Conservation (phyloP, 2,797 vertebrate species). For the Alfaro cultratus region DNA sequence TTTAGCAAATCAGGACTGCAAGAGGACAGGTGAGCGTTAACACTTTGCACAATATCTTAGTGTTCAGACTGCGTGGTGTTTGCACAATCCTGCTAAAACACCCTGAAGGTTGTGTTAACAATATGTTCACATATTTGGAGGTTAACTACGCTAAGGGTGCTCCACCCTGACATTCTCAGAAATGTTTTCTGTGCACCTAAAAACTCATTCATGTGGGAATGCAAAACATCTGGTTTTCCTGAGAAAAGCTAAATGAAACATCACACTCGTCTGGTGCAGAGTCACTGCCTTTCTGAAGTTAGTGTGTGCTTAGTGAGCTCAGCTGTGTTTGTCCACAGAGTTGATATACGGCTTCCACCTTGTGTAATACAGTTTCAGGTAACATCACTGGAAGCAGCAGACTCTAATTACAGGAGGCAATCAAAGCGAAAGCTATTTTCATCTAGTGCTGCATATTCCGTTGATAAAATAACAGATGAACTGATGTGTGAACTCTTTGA, state of each 20-base stretch:
- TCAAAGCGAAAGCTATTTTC: not conserved
- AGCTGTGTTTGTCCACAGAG: not conserved
- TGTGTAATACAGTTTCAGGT: constrained; percentile 1
- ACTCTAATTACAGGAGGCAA: not conserved
- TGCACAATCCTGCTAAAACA: not conserved
- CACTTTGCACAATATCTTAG: not conserved
- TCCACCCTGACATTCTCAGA: not conserved
- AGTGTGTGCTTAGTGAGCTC: not conserved
- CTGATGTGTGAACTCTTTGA: not conserved
- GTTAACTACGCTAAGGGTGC: not conserved
- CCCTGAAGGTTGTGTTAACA: not conserved
- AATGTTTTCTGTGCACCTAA: not conserved
- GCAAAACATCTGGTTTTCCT: not conserved
- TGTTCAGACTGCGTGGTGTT: not conserved
- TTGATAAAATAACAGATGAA: not conserved
- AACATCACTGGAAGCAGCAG: not conserved
- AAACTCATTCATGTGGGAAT: not conserved
- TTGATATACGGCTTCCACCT: not conserved
- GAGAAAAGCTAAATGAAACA: not conserved
- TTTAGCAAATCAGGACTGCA: not conserved
- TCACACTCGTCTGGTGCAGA: not conserved
- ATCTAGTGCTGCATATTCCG: not conserved
- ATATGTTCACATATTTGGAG: not conserved
- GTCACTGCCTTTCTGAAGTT: not conserved
- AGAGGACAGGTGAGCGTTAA: not conserved